A percentile compares a stretch with the other conserved stretches of the same genome.
These are phyloP conservation scores for Illadopsis cleaveri DNA, from an alignment of 2,113 vertebrate genomes.

Conservation along the genomic window DNA sequence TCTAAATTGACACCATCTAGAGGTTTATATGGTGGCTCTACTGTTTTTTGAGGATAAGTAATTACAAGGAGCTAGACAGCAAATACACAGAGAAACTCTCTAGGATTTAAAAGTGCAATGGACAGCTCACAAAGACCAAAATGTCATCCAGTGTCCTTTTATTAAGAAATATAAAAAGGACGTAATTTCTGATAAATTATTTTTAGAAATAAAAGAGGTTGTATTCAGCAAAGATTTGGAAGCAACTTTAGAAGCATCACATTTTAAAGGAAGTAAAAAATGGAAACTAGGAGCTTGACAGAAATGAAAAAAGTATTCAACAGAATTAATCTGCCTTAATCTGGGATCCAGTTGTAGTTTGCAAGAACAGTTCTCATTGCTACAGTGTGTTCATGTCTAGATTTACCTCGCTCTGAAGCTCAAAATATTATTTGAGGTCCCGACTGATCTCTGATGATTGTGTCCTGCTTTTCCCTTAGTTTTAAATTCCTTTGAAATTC, in stretches of 20 bases:
- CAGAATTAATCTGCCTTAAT: not conserved
- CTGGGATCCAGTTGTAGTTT: not conserved
- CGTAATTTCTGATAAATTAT: accelerated
- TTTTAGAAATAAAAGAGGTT: not conserved
- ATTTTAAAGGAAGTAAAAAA: not conserved
- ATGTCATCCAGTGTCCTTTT: not conserved
- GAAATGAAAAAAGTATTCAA: not conserved
- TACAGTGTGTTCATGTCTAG: not conserved
- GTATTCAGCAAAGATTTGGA: not conserved
- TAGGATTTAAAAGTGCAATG: not conserved
- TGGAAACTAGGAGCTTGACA: not conserved
- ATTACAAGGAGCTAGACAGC: not conserved
- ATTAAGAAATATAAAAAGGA: not conserved
- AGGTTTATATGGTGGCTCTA: not conserved
- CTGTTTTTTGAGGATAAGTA: not conserved
- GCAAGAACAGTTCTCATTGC: not conserved
- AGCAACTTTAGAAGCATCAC: accelerated
- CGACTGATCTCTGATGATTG: not conserved
- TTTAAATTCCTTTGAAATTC: not conserved
- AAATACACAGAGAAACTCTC: not conserved
- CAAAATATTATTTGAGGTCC: not conserved
- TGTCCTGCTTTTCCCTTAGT: not conserved
- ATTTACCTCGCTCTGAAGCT: not conserved
- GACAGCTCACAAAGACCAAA: not conserved
- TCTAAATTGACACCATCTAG: not conserved